These are phyloP conservation scores for Astatoreochromis straeleni DNA, from an alignment of 2,113 vertebrate genomes.

Conservation along the genomic window DNA sequence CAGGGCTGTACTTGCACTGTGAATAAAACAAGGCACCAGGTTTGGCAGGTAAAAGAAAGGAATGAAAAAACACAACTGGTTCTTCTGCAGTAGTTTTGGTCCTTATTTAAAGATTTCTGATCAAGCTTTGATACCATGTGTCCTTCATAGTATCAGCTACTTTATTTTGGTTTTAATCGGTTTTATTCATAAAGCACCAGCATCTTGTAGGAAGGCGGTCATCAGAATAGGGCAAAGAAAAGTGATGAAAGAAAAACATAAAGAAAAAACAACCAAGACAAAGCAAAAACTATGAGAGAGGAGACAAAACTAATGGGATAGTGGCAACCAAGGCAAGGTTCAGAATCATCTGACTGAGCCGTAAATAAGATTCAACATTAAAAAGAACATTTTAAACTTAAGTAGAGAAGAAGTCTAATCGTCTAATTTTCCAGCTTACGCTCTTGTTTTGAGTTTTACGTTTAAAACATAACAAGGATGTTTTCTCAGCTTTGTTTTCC, in stretches of 20 bases:
- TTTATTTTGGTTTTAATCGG: accelerated
- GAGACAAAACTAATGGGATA: background rate
- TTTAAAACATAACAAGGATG: conserved; percentile 17
- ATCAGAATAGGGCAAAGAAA: background rate
- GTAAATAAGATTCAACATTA: accelerated
- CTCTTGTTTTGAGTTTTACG: background rate
- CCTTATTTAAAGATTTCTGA: background rate
- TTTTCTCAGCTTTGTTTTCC: conserved; percentile 58
- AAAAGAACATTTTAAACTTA: background rate
- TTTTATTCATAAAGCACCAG: background rate
- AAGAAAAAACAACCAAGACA: background rate
- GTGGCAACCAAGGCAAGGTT: background rate
- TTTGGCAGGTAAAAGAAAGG: background rate
- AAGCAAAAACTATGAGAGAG: background rate
- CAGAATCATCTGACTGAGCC: background rate
- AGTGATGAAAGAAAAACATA: background rate
- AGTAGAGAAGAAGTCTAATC: background rate
- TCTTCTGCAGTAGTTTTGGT: background rate
- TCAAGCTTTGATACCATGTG: background rate
- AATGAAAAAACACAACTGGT: background rate
- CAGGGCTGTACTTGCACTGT: background rate
- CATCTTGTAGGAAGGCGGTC: background rate
- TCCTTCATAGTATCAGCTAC: background rate
- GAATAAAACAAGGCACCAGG: background rate
- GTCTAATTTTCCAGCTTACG: background rate